Conservation (phyloP, 2,888 invertebrate species). For the Patella depressa region DNA sequence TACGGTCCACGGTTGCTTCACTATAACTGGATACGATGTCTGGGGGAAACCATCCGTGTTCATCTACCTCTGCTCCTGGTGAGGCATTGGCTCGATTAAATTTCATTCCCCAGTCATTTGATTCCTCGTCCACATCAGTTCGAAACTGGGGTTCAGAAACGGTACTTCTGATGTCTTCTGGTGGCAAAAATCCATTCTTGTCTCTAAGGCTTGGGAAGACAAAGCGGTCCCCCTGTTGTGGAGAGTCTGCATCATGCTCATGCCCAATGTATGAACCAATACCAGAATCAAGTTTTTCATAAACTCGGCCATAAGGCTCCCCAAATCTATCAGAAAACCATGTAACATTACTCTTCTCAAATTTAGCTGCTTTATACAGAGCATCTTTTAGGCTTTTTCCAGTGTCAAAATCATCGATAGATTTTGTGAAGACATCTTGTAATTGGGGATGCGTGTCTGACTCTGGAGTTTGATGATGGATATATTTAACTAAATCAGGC, state of each 20-base stretch:
- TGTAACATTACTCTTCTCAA: neutral
- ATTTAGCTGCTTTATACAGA: neutral
- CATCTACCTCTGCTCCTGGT: no score
- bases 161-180: neutral
- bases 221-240: neutral
- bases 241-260: neutral
- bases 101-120: no score
- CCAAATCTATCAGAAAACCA: neutral
- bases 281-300: neutral
- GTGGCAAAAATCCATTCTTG: neutral
- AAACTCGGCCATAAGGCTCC: neutral
- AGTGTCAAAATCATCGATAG: neutral
- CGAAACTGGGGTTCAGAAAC: no score
- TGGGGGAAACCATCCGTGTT: no score
- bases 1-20: no score
- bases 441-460: no score
- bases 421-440: no score
- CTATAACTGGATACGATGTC: no score
- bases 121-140: no score
- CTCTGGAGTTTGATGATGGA: no score
- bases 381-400: neutral
- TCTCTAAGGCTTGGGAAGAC: neutral
- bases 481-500: neutral
- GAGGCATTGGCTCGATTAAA: no score
- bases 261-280: neutral